Evolutionary conservation across 2,113 vertebrate species (phyloP).

Genomic region (Aptenodytes forsteri): DNA sequence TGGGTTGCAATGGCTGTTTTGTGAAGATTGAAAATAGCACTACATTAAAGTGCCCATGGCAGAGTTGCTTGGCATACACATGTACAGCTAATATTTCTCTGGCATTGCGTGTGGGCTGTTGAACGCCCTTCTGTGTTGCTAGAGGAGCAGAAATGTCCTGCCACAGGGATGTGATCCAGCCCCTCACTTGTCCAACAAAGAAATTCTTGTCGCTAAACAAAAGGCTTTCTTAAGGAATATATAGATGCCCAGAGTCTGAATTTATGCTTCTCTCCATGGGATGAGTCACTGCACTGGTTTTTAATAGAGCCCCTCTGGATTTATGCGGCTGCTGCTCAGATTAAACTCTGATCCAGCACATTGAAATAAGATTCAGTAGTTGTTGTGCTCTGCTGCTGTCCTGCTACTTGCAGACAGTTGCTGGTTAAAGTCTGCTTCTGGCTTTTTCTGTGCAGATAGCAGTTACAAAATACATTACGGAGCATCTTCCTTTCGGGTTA

Average conservation of each 20-base stretch:
- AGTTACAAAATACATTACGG: not conserved
- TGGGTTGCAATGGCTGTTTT: not conserved
- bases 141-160: not conserved
- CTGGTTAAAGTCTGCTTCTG: not conserved
- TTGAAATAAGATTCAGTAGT: constrained; percentile 8
- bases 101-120: not conserved
- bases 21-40: not conserved
- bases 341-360: not conserved
- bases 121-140: not conserved
- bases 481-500: not conserved
- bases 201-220: constrained; percentile 26
- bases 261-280: not conserved
- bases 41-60: not conserved
- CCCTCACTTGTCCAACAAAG: not conserved
- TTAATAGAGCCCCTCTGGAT: constrained; percentile 30
- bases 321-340: not conserved
- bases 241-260: not conserved
- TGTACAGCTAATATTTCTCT: not conserved
- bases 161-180: not conserved
- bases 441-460: not conserved
- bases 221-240: constrained; percentile 1
- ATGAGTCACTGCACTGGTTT: constrained; percentile 18
- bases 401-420: not conserved
- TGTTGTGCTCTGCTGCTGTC: not conserved
- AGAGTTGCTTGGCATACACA: not conserved